phyloP scores from a whole-genome alignment of 2,113 vertebrate species.

The Rhabdornis inornatus region DNA sequence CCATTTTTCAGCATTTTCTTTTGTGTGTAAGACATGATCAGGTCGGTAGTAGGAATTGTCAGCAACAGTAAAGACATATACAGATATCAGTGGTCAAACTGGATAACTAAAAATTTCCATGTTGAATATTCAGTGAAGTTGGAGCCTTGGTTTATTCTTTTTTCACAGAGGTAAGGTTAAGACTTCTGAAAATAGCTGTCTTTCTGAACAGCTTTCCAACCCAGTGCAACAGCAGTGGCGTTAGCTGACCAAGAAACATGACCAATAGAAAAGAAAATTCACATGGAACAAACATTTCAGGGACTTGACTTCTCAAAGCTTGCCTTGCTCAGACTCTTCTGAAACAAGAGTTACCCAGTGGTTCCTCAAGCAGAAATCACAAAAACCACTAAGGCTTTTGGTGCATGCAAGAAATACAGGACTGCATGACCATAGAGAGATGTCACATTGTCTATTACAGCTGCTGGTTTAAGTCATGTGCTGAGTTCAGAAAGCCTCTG shows the following conservation, averaged over 20 bases:
- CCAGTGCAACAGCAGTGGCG: accelerated
- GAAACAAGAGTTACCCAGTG: accelerated
- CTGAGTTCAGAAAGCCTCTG: background rate
- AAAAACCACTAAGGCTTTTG: background rate
- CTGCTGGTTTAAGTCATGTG: background rate
- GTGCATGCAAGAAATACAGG: background rate
- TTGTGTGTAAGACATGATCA: background rate
- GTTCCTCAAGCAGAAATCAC: background rate
- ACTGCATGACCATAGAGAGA: accelerated
- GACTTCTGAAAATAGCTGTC: background rate
- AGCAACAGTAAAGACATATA: background rate
- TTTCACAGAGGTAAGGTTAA: background rate
- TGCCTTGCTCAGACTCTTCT: background rate
- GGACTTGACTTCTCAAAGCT: background rate
- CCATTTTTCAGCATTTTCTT: background rate
- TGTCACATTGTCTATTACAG: background rate
- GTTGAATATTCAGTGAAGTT: background rate
- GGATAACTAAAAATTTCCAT: accelerated
- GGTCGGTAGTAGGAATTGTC: background rate
- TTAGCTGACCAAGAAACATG: background rate
- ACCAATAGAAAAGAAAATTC: background rate
- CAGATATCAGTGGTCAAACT: background rate
- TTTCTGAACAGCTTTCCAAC: background rate
- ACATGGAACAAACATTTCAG: background rate
- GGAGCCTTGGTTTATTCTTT: background rate